phyloP scores from a whole-genome alignment of 2,888 invertebrate genomes.

The Taphrorychus bicolor region DNA sequence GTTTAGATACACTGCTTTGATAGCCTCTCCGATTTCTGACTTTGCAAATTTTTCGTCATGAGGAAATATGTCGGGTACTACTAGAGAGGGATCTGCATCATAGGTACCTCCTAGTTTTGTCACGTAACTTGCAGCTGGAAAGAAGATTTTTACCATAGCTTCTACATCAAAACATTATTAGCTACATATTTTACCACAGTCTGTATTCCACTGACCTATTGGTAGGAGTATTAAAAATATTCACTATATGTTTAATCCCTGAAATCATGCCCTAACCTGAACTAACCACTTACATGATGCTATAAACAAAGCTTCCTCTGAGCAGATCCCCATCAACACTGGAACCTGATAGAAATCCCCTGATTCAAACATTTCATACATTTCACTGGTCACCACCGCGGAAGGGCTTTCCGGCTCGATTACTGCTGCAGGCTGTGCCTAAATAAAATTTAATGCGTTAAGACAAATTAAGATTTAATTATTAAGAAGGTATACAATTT shows the following conservation, averaged over 20 bases:
- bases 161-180: too few relatives aligned
- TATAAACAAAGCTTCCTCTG: conserved; percentile 25
- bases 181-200: too few relatives aligned
- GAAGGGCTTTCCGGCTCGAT: conserved; percentile 22
- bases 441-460: background rate
- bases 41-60: conserved; percentile 7
- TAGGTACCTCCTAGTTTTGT: conserved; percentile 14
- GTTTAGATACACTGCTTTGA: conserved; percentile 22
- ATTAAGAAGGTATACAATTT: conserved; percentile 25
- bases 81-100: conserved; percentile 12
- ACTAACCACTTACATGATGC: background rate
- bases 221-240: too few relatives aligned
- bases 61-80: conserved; percentile 26
- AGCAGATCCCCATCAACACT: conserved; percentile 24
- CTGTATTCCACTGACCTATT: too few relatives aligned
- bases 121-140: conserved; percentile 20
- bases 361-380: conserved; percentile 26
- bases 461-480: background rate
- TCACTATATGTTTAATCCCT: too few relatives aligned
- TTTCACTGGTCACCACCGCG: conserved; percentile 18
- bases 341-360: conserved; percentile 27
- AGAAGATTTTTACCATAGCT: too few relatives aligned
- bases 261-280: background rate
- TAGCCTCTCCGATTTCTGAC: conserved; percentile 16
- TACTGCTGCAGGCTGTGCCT: conserved; percentile 25